Base-by-base conservation (phyloP, 2,113 vertebrate genomes). In the Phasianus colchicus region DNA sequence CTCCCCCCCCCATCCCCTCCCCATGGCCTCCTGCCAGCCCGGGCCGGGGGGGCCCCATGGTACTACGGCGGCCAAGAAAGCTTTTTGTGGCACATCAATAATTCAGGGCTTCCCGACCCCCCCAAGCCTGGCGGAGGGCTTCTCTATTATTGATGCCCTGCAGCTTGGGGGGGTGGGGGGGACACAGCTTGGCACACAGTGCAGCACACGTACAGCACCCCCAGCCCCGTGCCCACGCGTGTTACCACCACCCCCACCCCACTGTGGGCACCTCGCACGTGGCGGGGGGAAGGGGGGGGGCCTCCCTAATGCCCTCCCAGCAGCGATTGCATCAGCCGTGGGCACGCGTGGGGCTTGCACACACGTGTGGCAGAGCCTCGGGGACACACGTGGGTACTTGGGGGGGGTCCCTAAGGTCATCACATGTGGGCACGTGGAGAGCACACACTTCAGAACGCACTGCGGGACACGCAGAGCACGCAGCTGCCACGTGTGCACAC, bases 51-150 rank as follows among this genome's bases (percentile, higher is more conserved):
- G 52, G 64, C 64, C 64, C 52, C 5, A 5, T 42, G 4, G 52
- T 67, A 22, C 64, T 19, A n/a, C 64, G 4, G 52, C 52, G 32
- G 43, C 78, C 78, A 81, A 81, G 52, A 81, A 81, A 81, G 78
- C 78, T 81, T 81, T 81, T 81, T 81, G 78, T 81, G 64, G 64
- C 64, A 52, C 52, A 81, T 81, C 78, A 81, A 81, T 81, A 81
- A 81, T 81, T 81, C 78, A 81, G 78, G 64, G 14, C 42, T 65
- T 50, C 77, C 77, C 78, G 64, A 11, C 42, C 64, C 64, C 77
- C 77, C 78, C 21, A 7, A 4, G 42, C 78, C 78, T 16, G 12
- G 52, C 78, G 65, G 32, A 60, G 34, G 54, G 78, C 78, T 48
- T 42, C 65, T 60, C 78, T 54, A 70, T 70, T 81, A 70, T 81